These are phyloP conservation scores for Drosophila putrida DNA, from an alignment of 2,888 invertebrate genomes.

Conservation along the genomic window DNA sequence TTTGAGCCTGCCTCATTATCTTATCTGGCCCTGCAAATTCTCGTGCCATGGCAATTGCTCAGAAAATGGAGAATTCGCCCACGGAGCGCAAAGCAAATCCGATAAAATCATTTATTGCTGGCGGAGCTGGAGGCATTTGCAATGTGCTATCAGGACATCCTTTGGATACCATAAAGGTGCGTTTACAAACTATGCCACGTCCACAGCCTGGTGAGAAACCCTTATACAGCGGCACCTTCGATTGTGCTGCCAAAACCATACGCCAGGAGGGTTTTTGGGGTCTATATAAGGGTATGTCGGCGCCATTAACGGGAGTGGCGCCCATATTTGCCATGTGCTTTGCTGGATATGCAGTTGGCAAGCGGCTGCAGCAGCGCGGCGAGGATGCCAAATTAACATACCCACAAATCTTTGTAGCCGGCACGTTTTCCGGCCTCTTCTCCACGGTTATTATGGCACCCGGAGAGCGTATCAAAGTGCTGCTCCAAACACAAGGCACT, in stretches of 20 bases:
- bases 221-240: slow-evolving; percentile 95
- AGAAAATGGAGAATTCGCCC: slow-evolving; percentile 43
- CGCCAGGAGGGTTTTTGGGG: slow-evolving; percentile 93
- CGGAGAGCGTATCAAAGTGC: slow-evolving; percentile 99
- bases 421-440: slow-evolving; percentile 98
- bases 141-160: slow-evolving; percentile 98
- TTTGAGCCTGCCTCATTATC: too few species aligned
- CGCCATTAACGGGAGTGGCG: slow-evolving; percentile 98
- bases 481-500: slow-evolving; percentile 94
- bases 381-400: slow-evolving; percentile 89
- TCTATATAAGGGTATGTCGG: slow-evolving; percentile 95
- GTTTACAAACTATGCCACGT: slow-evolving; percentile 97
- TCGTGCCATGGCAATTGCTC: slow-evolving; percentile 39
- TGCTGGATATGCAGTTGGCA: slow-evolving; percentile 98
- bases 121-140: slow-evolving; percentile 98
- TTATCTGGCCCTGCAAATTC: slow-evolving; percentile 15
- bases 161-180: slow-evolving; percentile 96
- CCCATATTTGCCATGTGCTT: slow-evolving; percentile 99
- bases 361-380: slow-evolving; percentile 90
- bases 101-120: slow-evolving; percentile 96
- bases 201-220: slow-evolving; percentile 91
- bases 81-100: slow-evolving; percentile 88
- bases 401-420: slow-evolving; percentile 94
- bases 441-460: slow-evolving; percentile 99
- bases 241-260: slow-evolving; percentile 96